A percentile compares a stretch with the other conserved stretches of the same genome.
These are phyloP conservation scores for Diabrotica undecimpunctata DNA, from an alignment of 1,140 invertebrate species.

Conservation along the genomic window DNA sequence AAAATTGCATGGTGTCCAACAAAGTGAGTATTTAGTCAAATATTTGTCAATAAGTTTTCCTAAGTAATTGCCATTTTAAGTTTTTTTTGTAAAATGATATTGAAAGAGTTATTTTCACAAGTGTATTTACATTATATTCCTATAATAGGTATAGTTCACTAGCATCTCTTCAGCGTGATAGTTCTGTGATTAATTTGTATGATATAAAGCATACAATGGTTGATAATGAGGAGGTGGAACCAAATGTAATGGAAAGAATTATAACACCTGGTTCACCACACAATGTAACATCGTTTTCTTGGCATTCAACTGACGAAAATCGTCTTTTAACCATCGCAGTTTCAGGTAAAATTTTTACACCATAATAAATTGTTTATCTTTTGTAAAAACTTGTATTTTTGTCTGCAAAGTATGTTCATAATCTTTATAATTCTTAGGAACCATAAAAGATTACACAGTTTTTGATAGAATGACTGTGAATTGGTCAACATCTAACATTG, in stretches of 20 bases:
- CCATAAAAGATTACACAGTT: constrained; percentile 68
- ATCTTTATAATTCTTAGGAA: constrained; percentile 46
- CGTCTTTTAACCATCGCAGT: constrained; percentile 66
- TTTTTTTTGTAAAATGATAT: too few species aligned
- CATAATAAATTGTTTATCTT: too few species aligned
- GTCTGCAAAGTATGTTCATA: too few species aligned
- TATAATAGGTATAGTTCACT: constrained; percentile 67
- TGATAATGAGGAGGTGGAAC: constrained; percentile 69
- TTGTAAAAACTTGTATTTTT: too few species aligned
- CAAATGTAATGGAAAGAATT: constrained; percentile 70
- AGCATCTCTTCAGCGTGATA: constrained; percentile 71
- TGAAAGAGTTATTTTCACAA: too few species aligned
- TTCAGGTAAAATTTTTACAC: constrained; percentile 48
- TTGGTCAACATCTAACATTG: constrained; percentile 69
- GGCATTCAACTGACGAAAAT: constrained; percentile 78
- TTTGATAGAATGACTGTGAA: constrained; percentile 79
- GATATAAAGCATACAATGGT: constrained; percentile 74
- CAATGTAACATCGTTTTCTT: constrained; percentile 70
- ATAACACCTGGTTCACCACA: constrained; percentile 55
- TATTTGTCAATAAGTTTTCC: too few species aligned
- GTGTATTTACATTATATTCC: too few species aligned
- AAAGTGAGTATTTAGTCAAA: constrained; percentile 52
- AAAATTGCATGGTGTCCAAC: constrained; percentile 88
- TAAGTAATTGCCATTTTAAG: too few species aligned
- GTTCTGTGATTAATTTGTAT: constrained; percentile 64